Percentiles rank a stretch among this genome's conserved stretches.
phyloP scores from a whole-genome alignment of 1,140 invertebrate species.

The Chrysoperla carnea region DNA sequence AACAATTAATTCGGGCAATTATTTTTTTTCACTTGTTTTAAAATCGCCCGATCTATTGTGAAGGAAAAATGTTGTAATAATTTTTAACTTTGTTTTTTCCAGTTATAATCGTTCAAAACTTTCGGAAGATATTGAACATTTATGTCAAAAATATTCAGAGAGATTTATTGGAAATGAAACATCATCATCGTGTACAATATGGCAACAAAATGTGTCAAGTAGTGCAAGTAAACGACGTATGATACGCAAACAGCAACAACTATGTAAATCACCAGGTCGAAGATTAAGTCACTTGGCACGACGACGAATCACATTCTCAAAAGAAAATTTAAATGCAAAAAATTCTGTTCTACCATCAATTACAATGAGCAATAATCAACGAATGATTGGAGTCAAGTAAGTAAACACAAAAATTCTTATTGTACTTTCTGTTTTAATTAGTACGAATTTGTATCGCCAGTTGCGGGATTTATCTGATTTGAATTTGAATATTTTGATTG shows the following conservation, averaged over 20 bases:
- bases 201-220: constrained; percentile 26
- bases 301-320: constrained; percentile 43
- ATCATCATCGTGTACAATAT: constrained; percentile 40
- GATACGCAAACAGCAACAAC: constrained; percentile 18
- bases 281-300: constrained; percentile 44
- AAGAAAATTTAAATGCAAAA: constrained; percentile 20
- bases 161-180: constrained; percentile 45
- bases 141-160: constrained; percentile 35
- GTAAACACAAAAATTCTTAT: no score
- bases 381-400: constrained; percentile 20
- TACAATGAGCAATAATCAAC: constrained; percentile 7
- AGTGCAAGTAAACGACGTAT: constrained; percentile 35
- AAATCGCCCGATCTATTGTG: no score
- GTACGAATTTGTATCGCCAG: no score
- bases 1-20: no score
- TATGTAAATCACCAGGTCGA: constrained; percentile 39
- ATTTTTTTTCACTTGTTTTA: no score
- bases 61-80: no score
- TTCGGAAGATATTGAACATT: constrained; percentile 39
- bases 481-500: no score
- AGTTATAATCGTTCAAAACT: constrained; percentile 42
- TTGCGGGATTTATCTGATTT: no score
- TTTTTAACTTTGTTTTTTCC: constrained; percentile 21
- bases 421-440: no score
- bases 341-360: not conserved